Conservation (phyloP, 2,797 vertebrate genomes). For the Enteromius viviparus region DNA sequence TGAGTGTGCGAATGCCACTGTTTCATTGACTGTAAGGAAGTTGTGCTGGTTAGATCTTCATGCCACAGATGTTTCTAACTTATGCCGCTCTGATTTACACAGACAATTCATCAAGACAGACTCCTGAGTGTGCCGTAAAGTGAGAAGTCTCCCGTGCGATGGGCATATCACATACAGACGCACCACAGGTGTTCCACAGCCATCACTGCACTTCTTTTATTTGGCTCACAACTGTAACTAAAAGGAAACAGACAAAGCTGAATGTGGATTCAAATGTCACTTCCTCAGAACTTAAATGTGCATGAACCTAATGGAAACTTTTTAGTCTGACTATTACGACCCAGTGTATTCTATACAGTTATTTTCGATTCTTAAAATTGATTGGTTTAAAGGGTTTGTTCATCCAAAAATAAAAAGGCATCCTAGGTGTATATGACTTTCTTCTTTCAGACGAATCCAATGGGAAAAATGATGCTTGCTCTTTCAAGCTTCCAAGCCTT, state of each 20-base stretch:
- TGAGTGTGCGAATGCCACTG: constrained; percentile 13
- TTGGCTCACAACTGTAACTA: constrained; percentile 37
- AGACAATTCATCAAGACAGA: constrained; percentile 41
- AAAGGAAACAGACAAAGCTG: constrained; percentile 40
- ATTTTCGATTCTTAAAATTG: neutral
- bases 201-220: constrained; percentile 32
- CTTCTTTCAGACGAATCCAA: no score
- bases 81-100: constrained; percentile 33
- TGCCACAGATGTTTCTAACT: constrained; percentile 38
- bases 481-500: no score
- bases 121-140: constrained; percentile 46
- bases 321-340: neutral
- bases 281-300: constrained; percentile 3
- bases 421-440: no score
- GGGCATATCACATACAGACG: constrained; percentile 28
- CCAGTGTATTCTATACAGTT: neutral
- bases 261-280: constrained; percentile 3
- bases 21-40: neutral
- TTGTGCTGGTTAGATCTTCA: constrained; percentile 32
- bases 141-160: constrained; percentile 29
- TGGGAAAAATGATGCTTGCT: no score
- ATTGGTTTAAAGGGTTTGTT: neutral
- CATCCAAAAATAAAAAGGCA: no score
- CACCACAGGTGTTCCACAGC: constrained; percentile 44
- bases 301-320: neutral